Evolutionary conservation across 2,113 vertebrate genomes (phyloP).

Genomic region (Micromys minutus): DNA sequence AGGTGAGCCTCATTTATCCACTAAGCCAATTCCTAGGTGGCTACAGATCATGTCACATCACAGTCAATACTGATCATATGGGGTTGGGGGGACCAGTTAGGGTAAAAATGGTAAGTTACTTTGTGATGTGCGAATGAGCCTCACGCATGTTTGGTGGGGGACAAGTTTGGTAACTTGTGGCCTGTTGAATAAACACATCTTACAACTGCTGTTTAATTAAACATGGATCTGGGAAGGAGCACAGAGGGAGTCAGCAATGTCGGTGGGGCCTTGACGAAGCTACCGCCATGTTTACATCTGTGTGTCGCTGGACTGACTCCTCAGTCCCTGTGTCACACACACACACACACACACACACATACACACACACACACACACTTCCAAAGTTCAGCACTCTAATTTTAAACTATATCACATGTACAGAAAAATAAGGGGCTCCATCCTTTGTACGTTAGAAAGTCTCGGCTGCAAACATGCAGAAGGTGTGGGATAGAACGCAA

Average conservation of each 20-base stretch:
- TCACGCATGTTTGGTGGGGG: not conserved
- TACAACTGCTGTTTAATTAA: not conserved
- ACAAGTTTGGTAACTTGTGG: not conserved
- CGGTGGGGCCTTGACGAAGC: rapidly evolving
- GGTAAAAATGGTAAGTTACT: not conserved
- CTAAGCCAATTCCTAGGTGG: not conserved
- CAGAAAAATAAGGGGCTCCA: not conserved
- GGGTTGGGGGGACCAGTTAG: not conserved
- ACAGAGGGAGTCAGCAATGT: not conserved
- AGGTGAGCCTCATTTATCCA: not conserved
- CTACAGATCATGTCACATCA: not conserved
- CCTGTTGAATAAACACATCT: not conserved
- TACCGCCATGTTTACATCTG: not conserved
- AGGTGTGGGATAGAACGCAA: not conserved
- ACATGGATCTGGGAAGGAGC: not conserved
- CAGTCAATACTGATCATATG: not conserved
- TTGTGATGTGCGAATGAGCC: not conserved
- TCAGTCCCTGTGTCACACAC: too few species aligned
- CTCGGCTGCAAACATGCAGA: not conserved
- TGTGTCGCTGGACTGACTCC: not conserved
- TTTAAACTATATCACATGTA: not conserved
- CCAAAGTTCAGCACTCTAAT: not conserved
- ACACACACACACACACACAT: too few species aligned
- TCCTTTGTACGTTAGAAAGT: not conserved
- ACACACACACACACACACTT: not conserved